A percentile compares a stretch with the other conserved stretches of the same genome.
phyloP scores from a whole-genome alignment of 1,140 invertebrate genomes.

The Bombyx mandarina region DNA sequence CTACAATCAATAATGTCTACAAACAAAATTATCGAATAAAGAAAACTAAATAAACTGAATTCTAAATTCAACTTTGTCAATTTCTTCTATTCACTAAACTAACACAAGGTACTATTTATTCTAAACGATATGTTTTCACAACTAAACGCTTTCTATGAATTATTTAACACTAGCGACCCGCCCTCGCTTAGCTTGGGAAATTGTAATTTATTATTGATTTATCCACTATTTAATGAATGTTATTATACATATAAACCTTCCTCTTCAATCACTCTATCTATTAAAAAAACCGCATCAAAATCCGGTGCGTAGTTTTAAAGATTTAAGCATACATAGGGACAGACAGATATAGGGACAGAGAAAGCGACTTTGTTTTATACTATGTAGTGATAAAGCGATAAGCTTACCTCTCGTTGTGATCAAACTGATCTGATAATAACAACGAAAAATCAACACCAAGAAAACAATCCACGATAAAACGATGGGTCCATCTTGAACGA shows the following conservation, averaged over 20 bases:
- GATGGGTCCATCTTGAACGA: conserved; percentile 52
- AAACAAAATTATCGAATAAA: too few species aligned
- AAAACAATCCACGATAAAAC: conserved; percentile 62
- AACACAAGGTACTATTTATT: not conserved
- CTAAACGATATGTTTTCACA: not conserved
- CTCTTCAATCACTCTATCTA: too few species aligned
- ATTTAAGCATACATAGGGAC: too few species aligned
- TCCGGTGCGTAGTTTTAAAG: too few species aligned
- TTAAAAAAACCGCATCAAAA: too few species aligned
- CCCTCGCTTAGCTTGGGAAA: too few species aligned
- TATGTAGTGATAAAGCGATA: not conserved
- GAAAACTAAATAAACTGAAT: too few species aligned
- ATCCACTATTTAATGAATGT: not conserved
- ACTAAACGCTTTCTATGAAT: not conserved
- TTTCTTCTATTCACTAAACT: not conserved
- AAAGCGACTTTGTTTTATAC: not conserved
- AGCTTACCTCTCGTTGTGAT: conserved; percentile 19
- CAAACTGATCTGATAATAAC: conserved; percentile 52
- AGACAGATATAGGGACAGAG: too few species aligned
- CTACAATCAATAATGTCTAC: too few species aligned
- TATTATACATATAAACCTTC: too few species aligned
- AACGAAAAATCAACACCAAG: conserved; percentile 52
- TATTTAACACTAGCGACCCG: not conserved
- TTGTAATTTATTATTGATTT: too few species aligned
- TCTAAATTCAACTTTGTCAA: too few species aligned